phyloP scores from a whole-genome alignment of 2,113 vertebrate species.

The Leiothrix lutea region DNA sequence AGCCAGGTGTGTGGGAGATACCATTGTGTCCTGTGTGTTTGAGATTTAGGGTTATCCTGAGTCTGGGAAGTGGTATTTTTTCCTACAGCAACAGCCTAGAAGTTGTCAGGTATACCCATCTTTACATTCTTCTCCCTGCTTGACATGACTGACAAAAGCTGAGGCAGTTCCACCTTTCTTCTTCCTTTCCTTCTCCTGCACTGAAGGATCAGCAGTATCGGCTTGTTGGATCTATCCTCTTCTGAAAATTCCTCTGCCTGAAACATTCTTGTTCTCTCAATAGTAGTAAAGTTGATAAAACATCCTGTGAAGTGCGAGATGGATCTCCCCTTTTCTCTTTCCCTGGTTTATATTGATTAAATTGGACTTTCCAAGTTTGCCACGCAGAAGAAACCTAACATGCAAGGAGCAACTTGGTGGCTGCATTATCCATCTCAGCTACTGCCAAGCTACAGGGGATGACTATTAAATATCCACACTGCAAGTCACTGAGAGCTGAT shows the following conservation, averaged over 20 bases:
- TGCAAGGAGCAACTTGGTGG: neutral
- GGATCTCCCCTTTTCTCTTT: neutral
- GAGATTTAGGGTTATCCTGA: neutral
- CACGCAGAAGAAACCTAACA: neutral
- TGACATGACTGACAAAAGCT: neutral
- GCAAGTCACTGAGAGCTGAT: conserved; percentile 43
- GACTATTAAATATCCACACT: conserved; percentile 60
- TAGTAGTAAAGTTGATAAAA: neutral
- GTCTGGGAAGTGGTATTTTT: neutral
- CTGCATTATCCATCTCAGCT: conserved; percentile 13
- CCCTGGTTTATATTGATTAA: neutral
- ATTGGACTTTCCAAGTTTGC: neutral
- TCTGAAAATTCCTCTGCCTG: neutral
- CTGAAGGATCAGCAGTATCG: fast-evolving
- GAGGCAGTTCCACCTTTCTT: neutral
- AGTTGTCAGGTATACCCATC: fast-evolving
- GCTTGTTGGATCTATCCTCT: neutral
- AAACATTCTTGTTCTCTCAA: neutral
- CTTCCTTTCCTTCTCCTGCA: neutral
- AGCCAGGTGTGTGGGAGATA: neutral
- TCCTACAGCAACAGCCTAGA: neutral
- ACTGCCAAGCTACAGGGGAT: conserved; percentile 39
- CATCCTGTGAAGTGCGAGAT: neutral
- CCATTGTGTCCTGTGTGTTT: fast-evolving
- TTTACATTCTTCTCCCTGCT: neutral